phyloP scores from a whole-genome alignment of 2,797 vertebrate genomes.

The Amphiprion clarkii region DNA sequence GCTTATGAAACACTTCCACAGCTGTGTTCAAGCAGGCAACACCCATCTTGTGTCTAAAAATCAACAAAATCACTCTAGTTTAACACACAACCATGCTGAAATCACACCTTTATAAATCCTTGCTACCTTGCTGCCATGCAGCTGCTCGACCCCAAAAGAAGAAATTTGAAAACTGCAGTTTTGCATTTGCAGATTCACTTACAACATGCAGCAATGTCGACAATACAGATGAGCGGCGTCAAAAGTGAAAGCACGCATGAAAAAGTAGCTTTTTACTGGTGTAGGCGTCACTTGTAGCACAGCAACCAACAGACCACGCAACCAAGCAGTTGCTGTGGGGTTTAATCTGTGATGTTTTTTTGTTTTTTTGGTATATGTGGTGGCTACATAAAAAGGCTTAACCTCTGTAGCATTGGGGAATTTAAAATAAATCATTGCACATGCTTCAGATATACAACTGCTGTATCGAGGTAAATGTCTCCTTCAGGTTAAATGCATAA shows the following conservation, averaged over 20 bases:
- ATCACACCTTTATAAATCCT: background rate
- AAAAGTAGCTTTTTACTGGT: slow-evolving; percentile 30
- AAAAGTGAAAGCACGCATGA: slow-evolving; percentile 19
- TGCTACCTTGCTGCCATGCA: background rate
- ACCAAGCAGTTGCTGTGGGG: slow-evolving; percentile 45
- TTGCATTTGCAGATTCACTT: background rate
- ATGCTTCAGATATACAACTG: slow-evolving; percentile 4
- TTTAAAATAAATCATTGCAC: slow-evolving; percentile 40
- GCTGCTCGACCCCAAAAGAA: background rate
- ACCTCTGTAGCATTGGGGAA: slow-evolving; percentile 28
- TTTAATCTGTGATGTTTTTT: slow-evolving; percentile 18
- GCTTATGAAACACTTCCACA: slow-evolving; percentile 58
- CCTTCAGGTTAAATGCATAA: background rate
- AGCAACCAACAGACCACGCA: slow-evolving; percentile 51
- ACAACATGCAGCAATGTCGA: background rate
- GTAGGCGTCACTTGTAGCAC: slow-evolving; percentile 62
- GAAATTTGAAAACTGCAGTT: background rate
- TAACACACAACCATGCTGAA: background rate
- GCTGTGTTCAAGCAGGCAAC: slow-evolving; percentile 32
- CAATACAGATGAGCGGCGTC: slow-evolving; percentile 1
- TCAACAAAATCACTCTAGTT: background rate
- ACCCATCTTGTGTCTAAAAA: slow-evolving; percentile 3
- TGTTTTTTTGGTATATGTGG: background rate
- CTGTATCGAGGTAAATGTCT: slow-evolving; percentile 15
- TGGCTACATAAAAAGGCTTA: slow-evolving; percentile 32